Evolutionary conservation across 92 coral and sea anemone species (phyloP), one percentile per base, ranked within the genome.

Genomic region (Epizoanthus scotinus): DNA sequence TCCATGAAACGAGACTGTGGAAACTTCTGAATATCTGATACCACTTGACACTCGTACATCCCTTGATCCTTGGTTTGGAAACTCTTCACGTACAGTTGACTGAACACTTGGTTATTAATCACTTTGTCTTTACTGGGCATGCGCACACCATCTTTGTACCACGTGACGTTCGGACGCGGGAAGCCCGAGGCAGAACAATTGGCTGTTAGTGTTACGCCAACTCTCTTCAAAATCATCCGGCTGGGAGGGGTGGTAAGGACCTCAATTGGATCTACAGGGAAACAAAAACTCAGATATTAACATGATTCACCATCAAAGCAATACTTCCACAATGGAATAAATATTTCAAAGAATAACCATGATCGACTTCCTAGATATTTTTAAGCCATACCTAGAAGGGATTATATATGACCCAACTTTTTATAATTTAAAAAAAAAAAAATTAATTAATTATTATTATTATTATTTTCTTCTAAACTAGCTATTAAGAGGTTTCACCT

Each of bases 141-240:
- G 36, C 68, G 81, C 38, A 58, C 67, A 34, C 68, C 81, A 55
- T 75, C 69, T 40, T 36, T 75, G 69, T 60, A 75, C 81, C 81
- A 75, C 31, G 81, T 75, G 68, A 75, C 44, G 36, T 75, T 75
- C 21, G 81, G 81, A 15, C 56, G 63, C 44, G 81, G 81, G 8
- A 58, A 8, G 19, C 81, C 81, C 68, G 63, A 57, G 53, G 81
- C 81, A 36, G 81, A 75, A 26, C 81, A 75, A 38, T 75, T 75
- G 6, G 68, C 81, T 19, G 20, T 75, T 0, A 75, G 68, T 12
- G 81, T 12, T 19, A 40, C 20, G 15, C 84, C 72, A 18, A 79
- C 27, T 36, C 7, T 21, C 34, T 34, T 64, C 84, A 79, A 28
- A 22, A 26, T 13, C 3, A 26, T 25, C 18, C 28, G 12, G 24